These are phyloP conservation scores for Adelphocoris suturalis DNA, from an alignment of 2,888 invertebrate genomes.

Conservation along the genomic window DNA sequence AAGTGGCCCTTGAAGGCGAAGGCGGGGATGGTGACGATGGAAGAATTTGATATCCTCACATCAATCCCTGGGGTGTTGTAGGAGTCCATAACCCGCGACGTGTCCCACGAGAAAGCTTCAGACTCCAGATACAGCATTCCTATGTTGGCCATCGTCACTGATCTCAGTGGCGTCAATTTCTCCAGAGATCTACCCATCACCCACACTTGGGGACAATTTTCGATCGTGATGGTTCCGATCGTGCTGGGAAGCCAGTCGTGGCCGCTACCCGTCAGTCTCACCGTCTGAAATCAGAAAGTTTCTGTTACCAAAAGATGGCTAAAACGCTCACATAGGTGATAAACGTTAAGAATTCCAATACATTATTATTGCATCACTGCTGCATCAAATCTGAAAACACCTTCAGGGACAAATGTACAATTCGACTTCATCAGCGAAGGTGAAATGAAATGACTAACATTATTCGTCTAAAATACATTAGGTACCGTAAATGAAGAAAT, in stretches of 20 bases:
- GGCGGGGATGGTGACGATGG: slow-evolving; percentile 79
- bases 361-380: no score
- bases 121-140: slow-evolving; percentile 83
- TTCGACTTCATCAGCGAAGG: no score
- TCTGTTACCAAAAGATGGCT: no score
- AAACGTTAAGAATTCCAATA: no score
- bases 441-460: no score
- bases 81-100: slow-evolving; percentile 76
- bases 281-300: slow-evolving; percentile 72
- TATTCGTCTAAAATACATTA: no score
- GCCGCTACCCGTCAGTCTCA: slow-evolving; percentile 73
- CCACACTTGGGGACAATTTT: slow-evolving; percentile 83
- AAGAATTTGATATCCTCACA: slow-evolving; percentile 79
- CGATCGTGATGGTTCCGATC: slow-evolving; percentile 83
- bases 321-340: no score
- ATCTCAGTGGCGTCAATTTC: slow-evolving; percentile 83
- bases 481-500: no score
- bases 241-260: slow-evolving; percentile 77
- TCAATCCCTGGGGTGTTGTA: slow-evolving; percentile 78
- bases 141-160: slow-evolving; percentile 84
- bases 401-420: no score
- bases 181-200: slow-evolving; percentile 83
- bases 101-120: slow-evolving; percentile 82
- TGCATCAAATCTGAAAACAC: no score
- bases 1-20: slow-evolving; percentile 84